Conservation (phyloP, 2,113 vertebrate genomes). For the Gasterosteus aculeatus region DNA sequence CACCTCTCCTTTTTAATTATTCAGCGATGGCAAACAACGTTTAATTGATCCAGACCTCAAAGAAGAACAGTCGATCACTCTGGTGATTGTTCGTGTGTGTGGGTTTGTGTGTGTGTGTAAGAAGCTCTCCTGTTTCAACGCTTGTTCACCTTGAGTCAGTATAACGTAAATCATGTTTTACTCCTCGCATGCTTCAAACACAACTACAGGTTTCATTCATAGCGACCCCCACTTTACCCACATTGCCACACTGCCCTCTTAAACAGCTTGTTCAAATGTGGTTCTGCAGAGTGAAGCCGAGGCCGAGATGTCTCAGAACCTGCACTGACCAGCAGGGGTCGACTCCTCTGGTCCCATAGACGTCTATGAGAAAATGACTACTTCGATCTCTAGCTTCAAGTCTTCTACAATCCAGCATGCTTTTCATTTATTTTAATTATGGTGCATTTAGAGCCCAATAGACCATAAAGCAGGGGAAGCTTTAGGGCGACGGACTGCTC, state of each 20-base stretch:
- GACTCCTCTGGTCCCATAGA: background rate
- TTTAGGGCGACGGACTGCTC: no score
- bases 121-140: background rate
- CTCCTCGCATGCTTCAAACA: background rate
- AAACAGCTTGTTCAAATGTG: background rate
- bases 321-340: background rate
- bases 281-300: background rate
- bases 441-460: no score
- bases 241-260: background rate
- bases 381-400: no score
- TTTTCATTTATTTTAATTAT: no score
- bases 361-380: no score
- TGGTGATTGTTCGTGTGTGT: background rate
- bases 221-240: background rate
- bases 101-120: background rate
- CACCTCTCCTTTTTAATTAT: conserved; percentile 28
- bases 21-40: conserved; percentile 16
- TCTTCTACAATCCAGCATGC: no score
- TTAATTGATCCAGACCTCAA: conserved; percentile 25
- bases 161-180: background rate
- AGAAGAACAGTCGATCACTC: conserved; percentile 16
- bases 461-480: no score
- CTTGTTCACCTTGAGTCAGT: background rate
- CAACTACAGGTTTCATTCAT: background rate
- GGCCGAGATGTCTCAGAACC: background rate